Conservation (phyloP, 2,888 invertebrate genomes). For the Pseudanteris insignis region DNA sequence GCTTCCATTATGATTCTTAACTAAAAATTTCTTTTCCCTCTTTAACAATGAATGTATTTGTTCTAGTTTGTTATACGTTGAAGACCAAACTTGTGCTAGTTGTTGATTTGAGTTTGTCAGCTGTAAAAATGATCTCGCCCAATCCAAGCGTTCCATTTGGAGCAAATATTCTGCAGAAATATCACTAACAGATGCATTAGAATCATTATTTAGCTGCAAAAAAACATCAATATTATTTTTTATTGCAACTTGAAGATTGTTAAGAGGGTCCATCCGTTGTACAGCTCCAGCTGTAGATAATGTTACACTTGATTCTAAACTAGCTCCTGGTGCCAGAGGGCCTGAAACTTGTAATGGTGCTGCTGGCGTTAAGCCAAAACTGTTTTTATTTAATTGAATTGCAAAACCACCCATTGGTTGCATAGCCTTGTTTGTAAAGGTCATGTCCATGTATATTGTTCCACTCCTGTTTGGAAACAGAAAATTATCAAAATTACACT, state of each 20-base stretch:
- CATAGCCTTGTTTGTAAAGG: conserved; percentile 97
- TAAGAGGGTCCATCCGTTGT: conserved; percentile 97
- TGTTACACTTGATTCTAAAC: conserved; percentile 79
- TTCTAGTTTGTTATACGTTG: no score
- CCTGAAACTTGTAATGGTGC: conserved; percentile 82
- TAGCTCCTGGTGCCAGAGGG: conserved; percentile 81
- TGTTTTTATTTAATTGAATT: conserved; percentile 98
- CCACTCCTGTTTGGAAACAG: conserved; percentile 75
- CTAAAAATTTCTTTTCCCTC: no score
- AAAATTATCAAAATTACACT: no score
- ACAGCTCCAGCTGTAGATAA: conserved; percentile 89
- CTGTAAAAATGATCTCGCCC: no score
- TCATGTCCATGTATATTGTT: conserved; percentile 93
- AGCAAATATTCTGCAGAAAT: no score
- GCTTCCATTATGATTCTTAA: no score
- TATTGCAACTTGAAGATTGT: conserved; percentile 95
- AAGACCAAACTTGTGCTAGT: no score
- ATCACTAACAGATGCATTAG: no score
- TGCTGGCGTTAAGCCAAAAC: conserved; percentile 92
- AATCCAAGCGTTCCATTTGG: no score
- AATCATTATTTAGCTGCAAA: no score
- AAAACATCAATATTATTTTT: conserved; percentile 99
- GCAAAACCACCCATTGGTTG: conserved; percentile 96
- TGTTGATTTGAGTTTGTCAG: no score
- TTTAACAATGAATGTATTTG: no score